Evolutionary conservation across 1,140 invertebrate species (phyloP).

Genomic region (Acromyrmex echinatior): DNA sequence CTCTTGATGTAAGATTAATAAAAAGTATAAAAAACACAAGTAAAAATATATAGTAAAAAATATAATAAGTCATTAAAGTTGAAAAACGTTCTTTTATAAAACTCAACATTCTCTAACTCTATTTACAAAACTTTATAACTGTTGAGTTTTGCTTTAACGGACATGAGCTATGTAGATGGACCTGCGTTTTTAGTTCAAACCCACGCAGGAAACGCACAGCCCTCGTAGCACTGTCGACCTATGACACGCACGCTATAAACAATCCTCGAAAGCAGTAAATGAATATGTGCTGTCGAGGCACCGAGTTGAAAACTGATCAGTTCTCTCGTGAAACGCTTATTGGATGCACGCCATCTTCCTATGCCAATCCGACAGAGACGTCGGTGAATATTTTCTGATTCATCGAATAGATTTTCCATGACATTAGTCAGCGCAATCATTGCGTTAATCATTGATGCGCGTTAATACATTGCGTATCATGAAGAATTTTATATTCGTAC

Average conservation of each 20-base stretch:
- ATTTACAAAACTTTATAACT: not conserved
- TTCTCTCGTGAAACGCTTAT: constrained; percentile 73
- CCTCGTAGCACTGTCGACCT: constrained; percentile 69
- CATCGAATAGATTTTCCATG: constrained; percentile 71
- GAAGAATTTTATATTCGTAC: not conserved
- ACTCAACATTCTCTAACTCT: not conserved
- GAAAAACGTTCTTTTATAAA: not conserved
- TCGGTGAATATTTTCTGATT: constrained; percentile 76
- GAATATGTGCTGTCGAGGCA: constrained; percentile 75
- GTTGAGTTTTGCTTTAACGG: not conserved
- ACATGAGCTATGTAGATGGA: not conserved
- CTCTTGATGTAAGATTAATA: not conserved
- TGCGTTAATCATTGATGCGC: not conserved
- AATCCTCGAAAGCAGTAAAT: constrained; percentile 77
- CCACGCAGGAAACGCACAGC: constrained; percentile 63
- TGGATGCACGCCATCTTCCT: constrained; percentile 74
- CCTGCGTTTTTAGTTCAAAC: not conserved
- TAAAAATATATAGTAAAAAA: not conserved
- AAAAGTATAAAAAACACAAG: not conserved
- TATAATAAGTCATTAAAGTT: not conserved
- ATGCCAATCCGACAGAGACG: constrained; percentile 69
- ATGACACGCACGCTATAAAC: constrained; percentile 79
- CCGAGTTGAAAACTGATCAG: constrained; percentile 75
- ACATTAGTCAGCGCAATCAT: constrained; percentile 24
- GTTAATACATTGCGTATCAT: not conserved